These are phyloP conservation scores for Rhadina sibilatrix DNA, from an alignment of 2,113 vertebrate genomes.

Conservation along the genomic window DNA sequence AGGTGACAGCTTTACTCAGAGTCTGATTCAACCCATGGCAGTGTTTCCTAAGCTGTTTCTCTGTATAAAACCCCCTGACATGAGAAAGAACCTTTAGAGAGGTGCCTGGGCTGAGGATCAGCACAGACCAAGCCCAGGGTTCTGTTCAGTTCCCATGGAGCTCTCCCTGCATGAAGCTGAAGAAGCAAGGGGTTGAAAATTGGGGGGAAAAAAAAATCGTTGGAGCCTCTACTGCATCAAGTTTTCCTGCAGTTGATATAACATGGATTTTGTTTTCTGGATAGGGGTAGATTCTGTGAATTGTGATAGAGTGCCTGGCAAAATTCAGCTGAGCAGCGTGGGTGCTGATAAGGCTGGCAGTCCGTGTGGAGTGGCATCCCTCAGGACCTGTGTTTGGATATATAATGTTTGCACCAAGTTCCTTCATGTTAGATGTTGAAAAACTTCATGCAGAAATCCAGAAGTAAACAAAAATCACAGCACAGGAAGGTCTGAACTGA, in stretches of 20 bases:
- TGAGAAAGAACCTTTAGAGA: not conserved
- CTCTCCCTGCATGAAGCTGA: not conserved
- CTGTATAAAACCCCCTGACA: not conserved
- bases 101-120: not conserved
- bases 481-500: not conserved
- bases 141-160: not conserved
- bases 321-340: fast-evolving
- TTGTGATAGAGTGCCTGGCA: not conserved
- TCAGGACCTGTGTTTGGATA: not conserved
- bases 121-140: fast-evolving
- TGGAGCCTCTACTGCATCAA: not conserved
- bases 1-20: fast-evolving
- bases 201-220: too few relatives aligned
- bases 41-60: not conserved
- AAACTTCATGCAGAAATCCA: not conserved
- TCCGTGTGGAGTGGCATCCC: fast-evolving
- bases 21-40: not conserved
- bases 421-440: not conserved
- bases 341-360: not conserved
- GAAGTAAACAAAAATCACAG: not conserved
- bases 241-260: not conserved
- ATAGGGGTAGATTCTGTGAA: not conserved
- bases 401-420: not conserved
- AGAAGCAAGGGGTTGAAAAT: not conserved
- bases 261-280: not conserved